A percentile compares a stretch with the other conserved stretches of the same genome.
phyloP scores from a whole-genome alignment of 2,113 vertebrate species.

The Cephalopterus ornatus region DNA sequence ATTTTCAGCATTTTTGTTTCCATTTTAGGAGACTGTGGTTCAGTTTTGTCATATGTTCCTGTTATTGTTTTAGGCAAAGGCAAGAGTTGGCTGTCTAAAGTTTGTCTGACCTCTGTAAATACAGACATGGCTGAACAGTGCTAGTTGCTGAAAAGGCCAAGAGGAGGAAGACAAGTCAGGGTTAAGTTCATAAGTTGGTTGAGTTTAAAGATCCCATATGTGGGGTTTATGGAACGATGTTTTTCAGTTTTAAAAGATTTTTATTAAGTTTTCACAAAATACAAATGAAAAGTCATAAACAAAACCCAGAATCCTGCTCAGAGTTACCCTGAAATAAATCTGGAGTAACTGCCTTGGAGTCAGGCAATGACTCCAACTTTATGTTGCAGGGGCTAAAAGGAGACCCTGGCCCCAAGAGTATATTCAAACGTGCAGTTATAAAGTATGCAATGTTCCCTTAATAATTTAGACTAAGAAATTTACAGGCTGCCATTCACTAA shows the following conservation, averaged over 20 bases:
- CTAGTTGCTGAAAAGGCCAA: slow-evolving; percentile 1
- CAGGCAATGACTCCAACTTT: slow-evolving; percentile 49
- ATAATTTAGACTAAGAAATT: slow-evolving; percentile 59
- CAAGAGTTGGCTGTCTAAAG: not conserved
- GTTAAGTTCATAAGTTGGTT: slow-evolving; percentile 42
- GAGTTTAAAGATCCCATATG: slow-evolving; percentile 61
- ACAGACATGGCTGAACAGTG: not conserved
- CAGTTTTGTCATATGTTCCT: not conserved
- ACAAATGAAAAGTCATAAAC: slow-evolving; percentile 62
- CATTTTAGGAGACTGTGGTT: not conserved
- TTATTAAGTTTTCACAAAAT: slow-evolving; percentile 66
- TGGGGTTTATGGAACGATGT: slow-evolving; percentile 21
- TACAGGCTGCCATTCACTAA: slow-evolving; percentile 51
- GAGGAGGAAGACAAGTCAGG: not conserved
- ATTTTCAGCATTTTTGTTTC: not conserved
- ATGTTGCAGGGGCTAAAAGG: slow-evolving; percentile 36
- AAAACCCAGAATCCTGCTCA: slow-evolving; percentile 22
- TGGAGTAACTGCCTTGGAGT: slow-evolving; percentile 41
- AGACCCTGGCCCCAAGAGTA: slow-evolving; percentile 39
- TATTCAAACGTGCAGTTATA: slow-evolving; percentile 56
- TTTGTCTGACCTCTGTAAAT: not conserved
- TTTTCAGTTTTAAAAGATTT: slow-evolving; percentile 60
- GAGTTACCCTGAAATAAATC: slow-evolving; percentile 50
- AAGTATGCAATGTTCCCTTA: slow-evolving; percentile 49
- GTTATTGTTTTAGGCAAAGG: not conserved